Evolutionary conservation across 2,113 vertebrate genomes (phyloP).

Genomic region (Periophthalmodon schlosseri): DNA sequence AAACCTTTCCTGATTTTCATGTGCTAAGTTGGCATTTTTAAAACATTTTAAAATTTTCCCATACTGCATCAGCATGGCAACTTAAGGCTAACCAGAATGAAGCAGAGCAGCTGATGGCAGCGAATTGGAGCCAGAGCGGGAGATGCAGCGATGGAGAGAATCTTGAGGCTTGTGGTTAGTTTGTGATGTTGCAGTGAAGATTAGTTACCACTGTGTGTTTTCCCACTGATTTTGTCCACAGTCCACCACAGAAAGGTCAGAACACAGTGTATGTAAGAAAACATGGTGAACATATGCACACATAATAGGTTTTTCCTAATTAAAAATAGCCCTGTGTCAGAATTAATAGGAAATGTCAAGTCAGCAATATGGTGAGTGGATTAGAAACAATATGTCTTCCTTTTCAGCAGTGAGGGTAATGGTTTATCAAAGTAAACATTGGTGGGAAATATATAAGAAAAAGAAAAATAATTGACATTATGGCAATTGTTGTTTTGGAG

Average conservation of each 20-base stretch:
- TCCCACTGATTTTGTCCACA: conserved; percentile 62
- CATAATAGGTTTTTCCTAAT: conserved; percentile 26
- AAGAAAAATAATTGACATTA: too few species aligned
- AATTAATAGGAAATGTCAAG: conserved; percentile 12
- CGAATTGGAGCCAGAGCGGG: conserved; percentile 57
- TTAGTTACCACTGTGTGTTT: conserved; percentile 64
- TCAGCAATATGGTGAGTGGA: conserved; percentile 8
- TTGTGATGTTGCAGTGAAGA: conserved; percentile 57
- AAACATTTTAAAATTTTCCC: neutral
- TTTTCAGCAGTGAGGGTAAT: neutral
- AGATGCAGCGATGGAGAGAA: conserved; percentile 39
- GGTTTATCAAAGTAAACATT: neutral
- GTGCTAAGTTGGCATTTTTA: neutral
- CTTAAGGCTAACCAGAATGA: conserved; percentile 43
- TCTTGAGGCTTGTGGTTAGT: conserved; percentile 62
- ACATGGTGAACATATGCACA: conserved; percentile 25
- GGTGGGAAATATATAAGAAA: neutral
- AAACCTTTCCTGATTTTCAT: conserved; percentile 42
- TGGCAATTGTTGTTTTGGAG: neutral
- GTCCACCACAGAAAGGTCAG: conserved; percentile 52
- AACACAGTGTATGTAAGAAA: conserved; percentile 47
- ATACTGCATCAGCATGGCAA: conserved; percentile 54
- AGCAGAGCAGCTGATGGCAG: conserved; percentile 42
- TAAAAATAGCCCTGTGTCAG: conserved; percentile 25
- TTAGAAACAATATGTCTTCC: conserved; percentile 5